These are phyloP conservation scores for Dryococelus australis DNA, from an alignment of 2,888 invertebrate species.

Conservation along the genomic window DNA sequence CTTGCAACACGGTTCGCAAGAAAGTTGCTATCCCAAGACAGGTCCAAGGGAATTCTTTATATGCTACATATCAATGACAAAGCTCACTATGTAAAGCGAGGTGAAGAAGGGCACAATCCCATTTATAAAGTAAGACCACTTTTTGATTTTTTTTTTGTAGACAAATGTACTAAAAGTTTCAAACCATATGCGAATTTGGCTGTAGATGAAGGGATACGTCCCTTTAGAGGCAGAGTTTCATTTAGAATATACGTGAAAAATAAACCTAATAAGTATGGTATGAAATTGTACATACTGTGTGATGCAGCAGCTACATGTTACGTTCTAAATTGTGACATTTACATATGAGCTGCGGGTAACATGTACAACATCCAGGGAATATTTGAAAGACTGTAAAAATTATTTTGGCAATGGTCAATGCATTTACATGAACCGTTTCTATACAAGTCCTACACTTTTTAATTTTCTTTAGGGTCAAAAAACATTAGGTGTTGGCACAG, in stretches of 20 bases:
- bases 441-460: not conserved
- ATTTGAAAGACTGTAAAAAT: constrained; percentile 13
- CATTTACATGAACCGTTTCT: constrained; percentile 18
- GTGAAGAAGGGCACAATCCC: not conserved
- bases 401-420: not conserved
- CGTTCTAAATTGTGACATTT: not conserved
- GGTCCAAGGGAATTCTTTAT: not conserved
- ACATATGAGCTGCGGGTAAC: not conserved
- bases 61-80: not conserved
- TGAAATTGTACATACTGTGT: constrained; percentile 13
- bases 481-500: constrained; percentile 18
- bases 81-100: not conserved
- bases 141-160: constrained; percentile 21
- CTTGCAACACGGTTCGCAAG: no score
- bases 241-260: constrained; percentile 23
- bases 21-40: no score
- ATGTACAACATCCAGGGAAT: not conserved
- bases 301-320: constrained; percentile 22
- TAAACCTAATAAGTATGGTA: constrained; percentile 17
- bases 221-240: not conserved
- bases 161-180: not conserved
- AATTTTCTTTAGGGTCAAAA: constrained; percentile 5
- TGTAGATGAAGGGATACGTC: constrained; percentile 19
- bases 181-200: not conserved
- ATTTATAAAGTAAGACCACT: not conserved